These are phyloP conservation scores for Hypena proboscidalis DNA, from an alignment of 2,888 invertebrate species.

Conservation along the genomic window DNA sequence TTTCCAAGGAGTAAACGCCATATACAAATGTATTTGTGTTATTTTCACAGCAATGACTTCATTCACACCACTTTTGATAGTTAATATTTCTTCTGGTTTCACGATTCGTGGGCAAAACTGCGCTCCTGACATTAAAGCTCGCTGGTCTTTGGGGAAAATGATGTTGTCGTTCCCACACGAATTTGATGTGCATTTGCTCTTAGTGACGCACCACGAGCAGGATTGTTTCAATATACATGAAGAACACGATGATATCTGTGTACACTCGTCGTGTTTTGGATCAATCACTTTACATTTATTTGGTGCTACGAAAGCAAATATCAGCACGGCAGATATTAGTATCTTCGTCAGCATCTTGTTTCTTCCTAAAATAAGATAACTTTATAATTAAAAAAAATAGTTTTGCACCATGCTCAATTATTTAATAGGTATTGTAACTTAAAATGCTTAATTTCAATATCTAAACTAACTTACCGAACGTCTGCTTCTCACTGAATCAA, in stretches of 20 bases:
- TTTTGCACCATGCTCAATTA: too few relatives aligned
- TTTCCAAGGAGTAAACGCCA: constrained; percentile 75
- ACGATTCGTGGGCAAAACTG: constrained; percentile 67
- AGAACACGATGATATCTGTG: constrained; percentile 54
- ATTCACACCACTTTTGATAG: constrained; percentile 59
- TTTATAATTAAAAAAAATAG: background rate
- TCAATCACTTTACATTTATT: constrained; percentile 24
- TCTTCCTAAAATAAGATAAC: constrained; percentile 19
- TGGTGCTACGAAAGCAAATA: constrained; percentile 19
- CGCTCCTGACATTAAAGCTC: constrained; percentile 66
- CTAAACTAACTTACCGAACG: too few relatives aligned
- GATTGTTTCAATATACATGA: constrained; percentile 57
- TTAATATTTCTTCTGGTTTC: constrained; percentile 49
- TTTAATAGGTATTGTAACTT: too few relatives aligned
- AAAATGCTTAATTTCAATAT: too few relatives aligned
- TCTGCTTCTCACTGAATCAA: too few relatives aligned
- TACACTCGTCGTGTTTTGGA: constrained; percentile 44
- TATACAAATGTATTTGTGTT: constrained; percentile 71
- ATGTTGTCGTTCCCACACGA: constrained; percentile 71
- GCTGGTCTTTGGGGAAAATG: constrained; percentile 61
- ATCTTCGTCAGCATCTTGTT: constrained; percentile 23
- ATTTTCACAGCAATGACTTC: constrained; percentile 60
- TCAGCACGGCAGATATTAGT: constrained; percentile 26
- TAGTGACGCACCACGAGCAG: constrained; percentile 73
- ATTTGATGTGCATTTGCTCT: constrained; percentile 67